A percentile compares a stretch with the other conserved stretches of the same genome.
Conservation (phyloP, 1,140 invertebrate species). For the Notospermus geniculatus region DNA sequence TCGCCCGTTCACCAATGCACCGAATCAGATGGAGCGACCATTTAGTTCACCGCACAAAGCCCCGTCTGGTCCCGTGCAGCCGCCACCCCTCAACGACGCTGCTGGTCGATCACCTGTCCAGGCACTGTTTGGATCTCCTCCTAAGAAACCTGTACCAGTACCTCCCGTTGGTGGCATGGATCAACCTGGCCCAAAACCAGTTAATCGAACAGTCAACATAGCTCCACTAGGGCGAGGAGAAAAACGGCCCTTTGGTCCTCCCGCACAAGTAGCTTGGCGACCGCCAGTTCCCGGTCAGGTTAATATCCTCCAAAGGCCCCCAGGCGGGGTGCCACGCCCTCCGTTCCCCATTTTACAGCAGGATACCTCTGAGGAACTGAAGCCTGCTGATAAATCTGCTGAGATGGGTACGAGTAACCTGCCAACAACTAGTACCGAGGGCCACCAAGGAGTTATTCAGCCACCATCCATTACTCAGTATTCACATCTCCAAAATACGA, state of each 20-base stretch:
- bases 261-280: neutral
- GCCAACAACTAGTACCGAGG: neutral
- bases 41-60: too few species aligned
- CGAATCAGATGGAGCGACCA: too few species aligned
- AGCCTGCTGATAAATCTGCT: too few species aligned
- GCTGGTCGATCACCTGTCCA: too few species aligned
- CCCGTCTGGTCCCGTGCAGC: too few species aligned
- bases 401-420: neutral
- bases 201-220: neutral
- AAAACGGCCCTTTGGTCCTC: neutral
- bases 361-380: too few species aligned
- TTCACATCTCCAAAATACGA: neutral
- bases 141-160: constrained; percentile 3
- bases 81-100: too few species aligned
- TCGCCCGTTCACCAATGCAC: too few species aligned
- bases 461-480: neutral
- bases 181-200: neutral
- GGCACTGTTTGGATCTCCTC: too few species aligned
- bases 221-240: neutral
- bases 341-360: neutral
- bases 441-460: neutral
- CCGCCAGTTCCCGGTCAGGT: constrained; percentile 1
- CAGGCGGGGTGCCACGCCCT: neutral
- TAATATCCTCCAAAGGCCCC: constrained; percentile 7
- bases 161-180: neutral